Evolutionary conservation across 2,888 invertebrate genomes (phyloP).

Genomic region (Incurvaria masculella): DNA sequence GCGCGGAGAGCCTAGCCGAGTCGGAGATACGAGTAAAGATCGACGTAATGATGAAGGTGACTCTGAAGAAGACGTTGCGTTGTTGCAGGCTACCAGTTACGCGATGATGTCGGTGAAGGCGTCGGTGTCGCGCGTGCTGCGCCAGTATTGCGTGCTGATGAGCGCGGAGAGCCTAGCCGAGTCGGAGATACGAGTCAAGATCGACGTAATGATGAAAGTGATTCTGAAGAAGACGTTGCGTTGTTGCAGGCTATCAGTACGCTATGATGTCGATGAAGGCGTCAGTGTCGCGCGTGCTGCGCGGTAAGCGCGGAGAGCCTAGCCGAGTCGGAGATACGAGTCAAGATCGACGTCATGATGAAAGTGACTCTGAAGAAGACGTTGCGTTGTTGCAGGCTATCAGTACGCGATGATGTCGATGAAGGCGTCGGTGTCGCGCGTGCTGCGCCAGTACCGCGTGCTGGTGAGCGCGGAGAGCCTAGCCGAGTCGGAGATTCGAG

Average conservation of each 20-base stretch:
- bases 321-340: constrained; percentile 30
- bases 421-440: constrained; percentile 29
- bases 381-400: constrained; percentile 28
- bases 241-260: constrained; percentile 38
- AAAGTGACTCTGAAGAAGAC: too few species aligned
- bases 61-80: too few species aligned
- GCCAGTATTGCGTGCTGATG: too few species aligned
- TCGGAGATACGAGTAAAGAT: constrained; percentile 36
- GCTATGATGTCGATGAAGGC: constrained; percentile 44
- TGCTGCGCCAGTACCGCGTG: constrained; percentile 29
- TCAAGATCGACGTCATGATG: constrained; percentile 44
- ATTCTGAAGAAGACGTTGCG: too few species aligned
- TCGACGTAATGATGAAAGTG: constrained; percentile 45
- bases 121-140: constrained; percentile 26
- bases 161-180: constrained; percentile 28
- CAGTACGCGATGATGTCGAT: constrained; percentile 46
- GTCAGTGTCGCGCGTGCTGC: constrained; percentile 26
- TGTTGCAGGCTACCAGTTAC: constrained; percentile 40
- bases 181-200: constrained; percentile 34
- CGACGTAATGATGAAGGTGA: constrained; percentile 45
- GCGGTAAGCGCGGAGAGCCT: constrained; percentile 28
- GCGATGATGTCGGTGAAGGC: constrained; percentile 44
- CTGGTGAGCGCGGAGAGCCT: constrained; percentile 29
- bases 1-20: constrained; percentile 27
- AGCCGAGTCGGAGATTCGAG: constrained; percentile 30